A percentile compares a stretch with the other conserved stretches of the same genome.
Conservation (phyloP, 1,140 invertebrate genomes). For the Drosophila ercepeae region DNA sequence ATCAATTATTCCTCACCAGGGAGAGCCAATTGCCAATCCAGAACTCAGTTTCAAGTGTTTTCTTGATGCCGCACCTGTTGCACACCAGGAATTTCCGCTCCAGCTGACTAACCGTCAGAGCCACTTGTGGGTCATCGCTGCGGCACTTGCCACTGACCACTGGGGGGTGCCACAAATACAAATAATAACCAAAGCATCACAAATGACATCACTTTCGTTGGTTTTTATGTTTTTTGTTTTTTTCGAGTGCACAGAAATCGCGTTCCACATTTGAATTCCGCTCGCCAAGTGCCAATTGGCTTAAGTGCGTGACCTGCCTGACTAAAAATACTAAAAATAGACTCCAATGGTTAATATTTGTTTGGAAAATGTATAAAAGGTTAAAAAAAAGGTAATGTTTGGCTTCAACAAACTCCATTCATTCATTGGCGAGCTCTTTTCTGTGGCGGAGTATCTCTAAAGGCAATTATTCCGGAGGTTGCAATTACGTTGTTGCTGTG, state of each 20-base stretch:
- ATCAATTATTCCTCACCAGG: neutral
- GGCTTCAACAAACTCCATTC: too few species aligned
- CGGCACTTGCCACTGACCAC: neutral
- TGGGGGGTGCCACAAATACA: too few species aligned
- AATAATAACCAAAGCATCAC: conserved; percentile 28
- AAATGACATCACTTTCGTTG: conserved; percentile 58
- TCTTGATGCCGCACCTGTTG: conserved; percentile 31
- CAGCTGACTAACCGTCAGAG: conserved; percentile 32
- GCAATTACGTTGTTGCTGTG: conserved; percentile 26
- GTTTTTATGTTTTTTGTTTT: neutral
- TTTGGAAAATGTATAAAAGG: too few species aligned
- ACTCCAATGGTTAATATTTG: conserved; percentile 8
- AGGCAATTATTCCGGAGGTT: conserved; percentile 5
- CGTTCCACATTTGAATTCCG: conserved; percentile 38
- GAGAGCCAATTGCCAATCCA: too few species aligned
- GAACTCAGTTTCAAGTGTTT: too few species aligned
- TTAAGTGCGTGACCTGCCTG: conserved; percentile 36
- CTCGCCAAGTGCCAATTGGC: conserved; percentile 39
- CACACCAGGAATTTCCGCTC: conserved; percentile 15
- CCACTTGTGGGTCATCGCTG: conserved; percentile 39
- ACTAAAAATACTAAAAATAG: conserved; percentile 38
- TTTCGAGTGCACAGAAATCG: conserved; percentile 48
- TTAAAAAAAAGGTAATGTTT: neutral
- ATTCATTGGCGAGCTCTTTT: too few species aligned
- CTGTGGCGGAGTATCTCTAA: neutral